phyloP scores from a whole-genome alignment of 2,113 vertebrate species.

The Seriola rivoliana region DNA sequence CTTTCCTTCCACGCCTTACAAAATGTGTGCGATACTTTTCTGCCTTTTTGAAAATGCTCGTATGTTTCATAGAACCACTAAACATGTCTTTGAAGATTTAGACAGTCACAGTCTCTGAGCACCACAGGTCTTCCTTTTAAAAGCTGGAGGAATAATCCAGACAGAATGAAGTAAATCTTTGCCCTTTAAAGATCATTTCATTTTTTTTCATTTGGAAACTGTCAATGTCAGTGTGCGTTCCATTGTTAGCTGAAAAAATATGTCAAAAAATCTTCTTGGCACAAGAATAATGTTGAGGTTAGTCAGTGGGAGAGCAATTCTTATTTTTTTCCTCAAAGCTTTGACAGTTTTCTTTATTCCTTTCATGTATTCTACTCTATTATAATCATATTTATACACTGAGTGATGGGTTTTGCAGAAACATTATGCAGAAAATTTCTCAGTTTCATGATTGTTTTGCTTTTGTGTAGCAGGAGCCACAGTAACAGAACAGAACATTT shows the following conservation, averaged over 20 bases:
- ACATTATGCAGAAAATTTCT: background rate
- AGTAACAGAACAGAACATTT: conserved; percentile 16
- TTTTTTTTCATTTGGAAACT: conserved; percentile 14
- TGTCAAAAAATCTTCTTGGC: background rate
- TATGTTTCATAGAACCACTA: conserved; percentile 33
- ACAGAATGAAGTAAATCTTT: conserved; percentile 41
- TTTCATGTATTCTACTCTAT: conserved; percentile 9
- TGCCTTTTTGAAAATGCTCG: conserved; percentile 41
- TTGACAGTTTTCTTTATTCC: conserved; percentile 46
- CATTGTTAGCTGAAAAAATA: conserved; percentile 11
- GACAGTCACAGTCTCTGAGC: conserved; percentile 20
- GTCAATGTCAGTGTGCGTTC: background rate
- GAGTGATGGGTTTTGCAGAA: background rate
- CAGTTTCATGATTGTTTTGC: conserved; percentile 18
- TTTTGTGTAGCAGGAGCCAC: background rate
- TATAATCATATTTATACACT: conserved; percentile 4
- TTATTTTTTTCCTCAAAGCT: conserved; percentile 30
- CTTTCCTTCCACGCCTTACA: background rate
- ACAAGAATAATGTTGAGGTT: background rate
- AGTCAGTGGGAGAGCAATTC: conserved; percentile 30
- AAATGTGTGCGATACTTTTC: conserved; percentile 23
- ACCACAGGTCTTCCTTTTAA: conserved; percentile 35
- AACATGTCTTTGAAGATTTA: conserved; percentile 65
- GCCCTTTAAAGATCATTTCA: conserved; percentile 41
- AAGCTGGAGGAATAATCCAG: conserved; percentile 39